A percentile compares a stretch with the other conserved stretches of the same genome.
Evolutionary conservation across 2,888 invertebrate genomes (phyloP).

Genomic region (Colletes collaris): DNA sequence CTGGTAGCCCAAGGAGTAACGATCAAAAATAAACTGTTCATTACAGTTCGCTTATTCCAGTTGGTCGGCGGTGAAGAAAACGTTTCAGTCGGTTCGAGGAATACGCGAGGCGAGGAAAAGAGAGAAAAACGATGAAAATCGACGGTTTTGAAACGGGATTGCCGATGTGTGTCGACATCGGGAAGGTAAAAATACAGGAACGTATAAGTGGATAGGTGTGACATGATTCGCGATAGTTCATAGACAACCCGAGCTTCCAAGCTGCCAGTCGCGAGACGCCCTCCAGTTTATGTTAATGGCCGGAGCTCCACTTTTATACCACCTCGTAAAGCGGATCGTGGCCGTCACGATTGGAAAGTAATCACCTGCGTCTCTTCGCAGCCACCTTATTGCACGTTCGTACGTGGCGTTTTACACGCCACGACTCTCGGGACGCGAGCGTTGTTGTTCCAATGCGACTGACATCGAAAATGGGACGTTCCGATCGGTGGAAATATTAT

Average conservation of each 20-base stretch:
- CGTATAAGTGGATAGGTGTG: constrained; percentile 57
- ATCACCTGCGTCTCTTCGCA: constrained; percentile 27
- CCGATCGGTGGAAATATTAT: neutral
- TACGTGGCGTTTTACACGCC: constrained; percentile 7
- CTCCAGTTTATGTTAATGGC: constrained; percentile 49
- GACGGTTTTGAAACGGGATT: neutral
- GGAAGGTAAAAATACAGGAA: constrained; percentile 18
- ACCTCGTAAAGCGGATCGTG: constrained; percentile 40
- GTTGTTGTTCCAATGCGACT: neutral
- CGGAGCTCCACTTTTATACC: constrained; percentile 36
- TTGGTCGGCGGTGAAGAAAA: too few relatives aligned
- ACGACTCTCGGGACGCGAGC: neutral
- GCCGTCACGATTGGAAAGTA: constrained; percentile 33
- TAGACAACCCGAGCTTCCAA: constrained; percentile 19
- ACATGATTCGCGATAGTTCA: constrained; percentile 60
- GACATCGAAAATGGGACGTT: neutral
- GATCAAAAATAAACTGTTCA: too few relatives aligned
- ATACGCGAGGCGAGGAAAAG: too few relatives aligned
- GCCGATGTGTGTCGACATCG: neutral
- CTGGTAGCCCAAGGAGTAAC: too few relatives aligned
- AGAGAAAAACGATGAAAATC: too few relatives aligned
- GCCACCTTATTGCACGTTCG: constrained; percentile 21
- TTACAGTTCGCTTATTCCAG: too few relatives aligned
- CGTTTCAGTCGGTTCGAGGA: too few relatives aligned
- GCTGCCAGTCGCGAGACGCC: constrained; percentile 43